Percentiles rank a stretch among this genome's conserved stretches.
These are phyloP conservation scores for Menura novaehollandiae DNA, from an alignment of 2,113 vertebrate species.

Conservation along the genomic window DNA sequence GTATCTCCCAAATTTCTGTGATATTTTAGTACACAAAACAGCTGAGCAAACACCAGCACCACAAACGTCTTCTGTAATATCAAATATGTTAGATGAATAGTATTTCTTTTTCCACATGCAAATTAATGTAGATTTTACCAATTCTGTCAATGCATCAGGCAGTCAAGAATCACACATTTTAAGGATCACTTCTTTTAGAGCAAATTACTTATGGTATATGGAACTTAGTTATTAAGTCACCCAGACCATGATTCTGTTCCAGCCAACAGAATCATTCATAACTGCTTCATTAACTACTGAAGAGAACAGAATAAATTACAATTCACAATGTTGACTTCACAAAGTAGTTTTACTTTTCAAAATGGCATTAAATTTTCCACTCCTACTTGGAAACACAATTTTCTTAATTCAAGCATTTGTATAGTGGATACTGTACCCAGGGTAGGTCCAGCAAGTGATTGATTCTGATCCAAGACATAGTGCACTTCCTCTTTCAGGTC, in stretches of 20 bases:
- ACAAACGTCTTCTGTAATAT: background rate
- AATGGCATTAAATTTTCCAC: background rate
- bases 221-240: background rate
- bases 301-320: background rate
- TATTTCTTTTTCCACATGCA: background rate
- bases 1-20: background rate
- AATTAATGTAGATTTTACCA: background rate
- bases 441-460: constrained; percentile 71
- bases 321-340: background rate
- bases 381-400: background rate
- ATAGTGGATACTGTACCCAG: constrained; percentile 75
- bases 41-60: background rate
- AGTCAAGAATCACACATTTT: background rate
- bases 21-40: background rate
- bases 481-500: constrained; percentile 92
- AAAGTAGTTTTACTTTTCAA: background rate
- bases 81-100: background rate
- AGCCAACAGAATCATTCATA: background rate
- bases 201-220: background rate
- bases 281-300: background rate
- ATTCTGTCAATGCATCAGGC: background rate
- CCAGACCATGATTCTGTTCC: background rate
- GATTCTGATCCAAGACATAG: constrained; percentile 83
- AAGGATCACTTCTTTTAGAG: background rate
- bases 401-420: background rate